Evolutionary conservation across 2,113 vertebrate genomes (phyloP).

Genomic region (Copsychus sechellarum): DNA sequence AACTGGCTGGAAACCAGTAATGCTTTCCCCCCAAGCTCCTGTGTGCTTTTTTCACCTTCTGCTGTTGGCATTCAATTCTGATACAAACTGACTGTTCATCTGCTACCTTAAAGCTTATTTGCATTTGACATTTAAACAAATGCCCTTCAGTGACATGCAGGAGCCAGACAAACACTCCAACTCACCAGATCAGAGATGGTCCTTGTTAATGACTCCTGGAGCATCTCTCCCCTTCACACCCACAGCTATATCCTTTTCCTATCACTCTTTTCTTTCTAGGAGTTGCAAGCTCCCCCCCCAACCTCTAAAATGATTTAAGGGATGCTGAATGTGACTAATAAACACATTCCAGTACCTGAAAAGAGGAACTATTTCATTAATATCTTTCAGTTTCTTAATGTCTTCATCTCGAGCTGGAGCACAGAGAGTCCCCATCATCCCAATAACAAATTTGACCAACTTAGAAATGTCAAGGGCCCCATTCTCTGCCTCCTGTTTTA

Average conservation of each 20-base stretch:
- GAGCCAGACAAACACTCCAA: neutral
- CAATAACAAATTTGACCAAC: slow-evolving; percentile 88
- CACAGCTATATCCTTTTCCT: neutral
- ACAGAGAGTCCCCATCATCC: slow-evolving; percentile 93
- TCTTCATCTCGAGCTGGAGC: slow-evolving; percentile 92
- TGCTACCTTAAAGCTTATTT: neutral
- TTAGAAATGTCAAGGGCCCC: slow-evolving; percentile 87
- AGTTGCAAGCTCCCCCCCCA: neutral
- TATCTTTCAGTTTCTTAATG: slow-evolving; percentile 86
- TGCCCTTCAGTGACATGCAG: neutral
- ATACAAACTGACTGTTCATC: neutral
- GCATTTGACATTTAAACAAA: neutral
- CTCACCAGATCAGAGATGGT: neutral
- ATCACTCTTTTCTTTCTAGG: neutral
- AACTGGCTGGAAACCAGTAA: neutral
- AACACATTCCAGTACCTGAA: slow-evolving; percentile 80
- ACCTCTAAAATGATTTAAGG: neutral
- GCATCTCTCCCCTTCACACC: neutral
- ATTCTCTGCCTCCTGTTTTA: slow-evolving; percentile 96
- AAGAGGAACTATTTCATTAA: slow-evolving; percentile 86
- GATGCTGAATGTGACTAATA: neutral
- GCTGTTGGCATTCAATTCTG: neutral
- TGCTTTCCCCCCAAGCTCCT: neutral
- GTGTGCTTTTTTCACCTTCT: neutral
- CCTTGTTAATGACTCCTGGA: neutral